A percentile compares a stretch with the other conserved stretches of the same genome.
Conservation (phyloP, 37 sponge, comb jelly and placozoan species). For the Geodia barretti region DNA sequence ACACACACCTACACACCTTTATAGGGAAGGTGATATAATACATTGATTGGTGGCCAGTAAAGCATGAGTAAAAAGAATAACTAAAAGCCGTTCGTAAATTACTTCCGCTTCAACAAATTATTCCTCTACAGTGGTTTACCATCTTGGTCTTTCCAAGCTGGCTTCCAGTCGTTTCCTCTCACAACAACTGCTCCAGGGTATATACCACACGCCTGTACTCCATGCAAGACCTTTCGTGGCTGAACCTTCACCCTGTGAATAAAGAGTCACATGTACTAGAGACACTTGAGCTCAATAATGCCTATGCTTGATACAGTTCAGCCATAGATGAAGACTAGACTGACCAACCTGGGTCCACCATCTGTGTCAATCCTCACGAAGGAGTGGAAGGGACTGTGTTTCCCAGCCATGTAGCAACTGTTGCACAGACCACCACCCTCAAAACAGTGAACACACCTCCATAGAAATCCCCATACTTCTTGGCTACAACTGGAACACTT, state of each 20-base stretch:
- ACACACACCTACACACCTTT: too few species aligned
- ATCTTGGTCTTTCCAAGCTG: slow-evolving; percentile 72
- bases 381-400: slow-evolving; percentile 64
- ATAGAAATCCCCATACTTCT: slow-evolving; percentile 47
- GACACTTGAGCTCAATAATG: neutral
- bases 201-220: neutral
- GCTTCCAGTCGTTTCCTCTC: slow-evolving; percentile 71
- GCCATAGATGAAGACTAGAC: too few species aligned
- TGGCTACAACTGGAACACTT: neutral
- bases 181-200: slow-evolving; percentile 32
- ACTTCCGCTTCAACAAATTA: too few species aligned
- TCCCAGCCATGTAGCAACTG: slow-evolving; percentile 69
- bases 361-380: slow-evolving; percentile 57
- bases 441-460: slow-evolving; percentile 76
- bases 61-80: too few species aligned
- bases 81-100: too few species aligned
- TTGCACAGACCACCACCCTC: slow-evolving; percentile 71
- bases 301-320: too few species aligned
- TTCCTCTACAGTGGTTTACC: slow-evolving; percentile 14
- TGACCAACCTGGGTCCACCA: slow-evolving; percentile 14
- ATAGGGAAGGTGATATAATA: too few species aligned
- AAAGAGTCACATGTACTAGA: neutral
- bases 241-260: neutral
- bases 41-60: too few species aligned
- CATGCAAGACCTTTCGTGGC: too few species aligned